Percentiles rank a stretch among this genome's conserved stretches.
phyloP scores from a whole-genome alignment of 1,140 invertebrate genomes.

The Megalopta genalis region DNA sequence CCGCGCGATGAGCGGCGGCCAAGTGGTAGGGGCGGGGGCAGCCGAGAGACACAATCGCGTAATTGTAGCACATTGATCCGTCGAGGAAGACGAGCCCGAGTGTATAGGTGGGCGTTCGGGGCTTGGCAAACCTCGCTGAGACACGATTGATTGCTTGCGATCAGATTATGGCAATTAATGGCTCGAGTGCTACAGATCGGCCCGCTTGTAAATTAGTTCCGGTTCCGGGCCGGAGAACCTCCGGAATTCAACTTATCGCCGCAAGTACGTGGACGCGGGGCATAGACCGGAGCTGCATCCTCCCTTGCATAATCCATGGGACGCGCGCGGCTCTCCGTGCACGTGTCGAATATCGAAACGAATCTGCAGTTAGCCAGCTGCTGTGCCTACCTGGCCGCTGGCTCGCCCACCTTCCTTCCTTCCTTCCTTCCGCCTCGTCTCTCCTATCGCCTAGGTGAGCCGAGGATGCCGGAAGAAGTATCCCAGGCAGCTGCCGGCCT shows the following conservation, averaged over 20 bases:
- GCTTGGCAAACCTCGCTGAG: constrained; percentile 38
- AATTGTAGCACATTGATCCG: constrained; percentile 62
- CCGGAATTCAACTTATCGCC: constrained; percentile 64
- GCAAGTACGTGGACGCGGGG: constrained; percentile 52
- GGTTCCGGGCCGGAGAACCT: constrained; percentile 57
- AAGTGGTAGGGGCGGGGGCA: not conserved
- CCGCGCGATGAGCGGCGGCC: not conserved
- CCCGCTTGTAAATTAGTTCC: constrained; percentile 64
- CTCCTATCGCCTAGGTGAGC: too few relatives aligned
- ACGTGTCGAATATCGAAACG: not conserved
- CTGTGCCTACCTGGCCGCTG: not conserved
- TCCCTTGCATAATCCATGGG: constrained; percentile 23
- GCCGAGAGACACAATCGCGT: constrained; percentile 53
- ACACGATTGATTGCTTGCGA: constrained; percentile 62
- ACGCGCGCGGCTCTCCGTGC: too few relatives aligned
- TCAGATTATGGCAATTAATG: constrained; percentile 68
- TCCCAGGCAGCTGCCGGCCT: too few relatives aligned
- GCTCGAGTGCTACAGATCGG: constrained; percentile 55
- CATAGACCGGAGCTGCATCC: constrained; percentile 12
- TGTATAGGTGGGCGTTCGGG: constrained; percentile 20
- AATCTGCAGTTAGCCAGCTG: not conserved
- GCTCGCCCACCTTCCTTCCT: too few relatives aligned
- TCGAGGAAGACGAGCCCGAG: constrained; percentile 29
- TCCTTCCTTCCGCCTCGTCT: too few relatives aligned
- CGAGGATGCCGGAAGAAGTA: too few relatives aligned